Evolutionary conservation across 2,797 vertebrate genomes (phyloP), one percentile per base, ranked within the genome.

Genomic region (Pteropus rufus): DNA sequence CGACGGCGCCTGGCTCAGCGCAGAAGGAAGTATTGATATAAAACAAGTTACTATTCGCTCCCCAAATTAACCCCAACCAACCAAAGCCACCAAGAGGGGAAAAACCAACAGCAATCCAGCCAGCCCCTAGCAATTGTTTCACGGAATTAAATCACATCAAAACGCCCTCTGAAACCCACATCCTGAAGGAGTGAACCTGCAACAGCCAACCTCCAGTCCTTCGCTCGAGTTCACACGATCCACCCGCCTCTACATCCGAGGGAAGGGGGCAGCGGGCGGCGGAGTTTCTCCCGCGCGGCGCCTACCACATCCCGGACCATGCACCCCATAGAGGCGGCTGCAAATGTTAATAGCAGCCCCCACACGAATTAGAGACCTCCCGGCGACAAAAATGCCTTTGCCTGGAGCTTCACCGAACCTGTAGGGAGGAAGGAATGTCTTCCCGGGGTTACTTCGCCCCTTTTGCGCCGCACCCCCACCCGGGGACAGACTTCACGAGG

Each of bases 101-200:
- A 86, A 95, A 93, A 92, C 91, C 93, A 82, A 93, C 87, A 94
- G 96, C 96, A 34, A 52, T 64, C 92, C 93, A 79, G 89, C 92
- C 96, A 90, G 94, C 95, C 97, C 94, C 72, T 31, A 95, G 96
- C 95, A 93, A 97, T 98, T 96, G 97, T 98, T 97, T 97, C 97
- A 97, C 94, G 93, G 95, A 97, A 98, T 98, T 97, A 89, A 98
- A 98, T 97, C 97, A 95, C 96, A 97, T 97, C 96, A 93, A 97
- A 98, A 97, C 97, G 96, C 97, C 97, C 93, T 96, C 97, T 91
- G 97, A 97, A 97, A 97, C 89, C 96, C 96, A 96, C 97, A 97
- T 97, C 97, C 97, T 97, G 97, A 87, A 90, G 96, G 91, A 95
- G 96, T 69, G 91, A 96, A 92, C 95, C 97, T 96, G 49, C 95